Percentiles rank a stretch among this genome's conserved stretches.
Evolutionary conservation across 2,113 vertebrate genomes (phyloP).

Genomic region (Pedionomus torquatus): DNA sequence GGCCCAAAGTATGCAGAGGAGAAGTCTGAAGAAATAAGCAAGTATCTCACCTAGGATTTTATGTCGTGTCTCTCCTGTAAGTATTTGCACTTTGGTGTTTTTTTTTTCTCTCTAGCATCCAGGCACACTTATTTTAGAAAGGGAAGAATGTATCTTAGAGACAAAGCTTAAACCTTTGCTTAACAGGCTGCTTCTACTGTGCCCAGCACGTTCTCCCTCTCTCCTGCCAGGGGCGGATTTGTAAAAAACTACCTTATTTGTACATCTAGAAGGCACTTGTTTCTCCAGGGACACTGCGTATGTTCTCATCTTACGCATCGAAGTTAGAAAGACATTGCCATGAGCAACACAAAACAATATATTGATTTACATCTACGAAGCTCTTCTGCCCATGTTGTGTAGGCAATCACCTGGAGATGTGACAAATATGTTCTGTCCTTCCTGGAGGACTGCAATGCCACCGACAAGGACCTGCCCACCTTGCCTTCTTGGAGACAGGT

Average conservation of each 20-base stretch:
- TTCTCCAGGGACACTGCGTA: not conserved
- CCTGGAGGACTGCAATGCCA: not conserved
- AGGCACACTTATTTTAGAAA: slow-evolving; percentile 41
- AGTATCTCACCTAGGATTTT: slow-evolving; percentile 52
- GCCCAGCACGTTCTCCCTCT: not conserved
- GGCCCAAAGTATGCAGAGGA: slow-evolving; percentile 66
- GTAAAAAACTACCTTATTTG: slow-evolving; percentile 23
- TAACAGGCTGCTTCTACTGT: not conserved
- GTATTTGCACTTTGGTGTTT: slow-evolving; percentile 10
- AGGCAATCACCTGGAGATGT: not conserved
- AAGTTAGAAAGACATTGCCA: not conserved
- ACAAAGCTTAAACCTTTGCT: slow-evolving; percentile 49
- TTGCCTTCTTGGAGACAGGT: not conserved
- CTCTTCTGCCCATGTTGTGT: not conserved
- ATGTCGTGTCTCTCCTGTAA: slow-evolving; percentile 6
- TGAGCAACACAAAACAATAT: rapidly evolving
- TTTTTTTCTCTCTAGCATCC: not conserved
- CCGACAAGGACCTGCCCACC: not conserved
- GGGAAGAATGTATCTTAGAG: slow-evolving; percentile 45
- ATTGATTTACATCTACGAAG: not conserved
- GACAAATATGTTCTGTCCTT: not conserved
- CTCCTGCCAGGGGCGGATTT: slow-evolving; percentile 33
- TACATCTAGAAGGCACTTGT: not conserved
- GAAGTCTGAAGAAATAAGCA: slow-evolving; percentile 54
- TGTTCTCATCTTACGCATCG: not conserved